Evolutionary conservation across 2,113 vertebrate genomes (phyloP).

Genomic region (Nannobrachium achirus): DNA sequence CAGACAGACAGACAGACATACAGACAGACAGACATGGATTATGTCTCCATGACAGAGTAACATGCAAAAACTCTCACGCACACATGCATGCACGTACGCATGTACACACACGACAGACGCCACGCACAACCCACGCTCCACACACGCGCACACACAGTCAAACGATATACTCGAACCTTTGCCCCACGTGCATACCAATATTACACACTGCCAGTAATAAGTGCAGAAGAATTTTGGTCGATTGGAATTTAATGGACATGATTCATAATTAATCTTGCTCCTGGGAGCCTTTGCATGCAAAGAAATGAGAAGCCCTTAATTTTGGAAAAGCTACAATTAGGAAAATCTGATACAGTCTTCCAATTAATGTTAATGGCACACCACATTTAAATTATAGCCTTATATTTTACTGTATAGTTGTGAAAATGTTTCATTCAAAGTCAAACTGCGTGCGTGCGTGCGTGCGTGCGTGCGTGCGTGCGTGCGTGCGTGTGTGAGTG

Average conservation of each 20-base stretch:
- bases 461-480: constrained; percentile 1
- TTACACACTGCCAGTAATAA: constrained; percentile 29
- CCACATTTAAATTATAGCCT: not conserved
- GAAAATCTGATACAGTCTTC: constrained; percentile 34
- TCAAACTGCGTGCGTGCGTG: not conserved
- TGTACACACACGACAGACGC: too few relatives aligned
- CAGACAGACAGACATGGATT: not conserved
- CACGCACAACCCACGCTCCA: too few relatives aligned
- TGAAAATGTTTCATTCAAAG: not conserved
- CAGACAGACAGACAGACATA: too few relatives aligned
- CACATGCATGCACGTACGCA: constrained; percentile 7
- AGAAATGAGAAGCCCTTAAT: not conserved
- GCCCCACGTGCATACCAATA: constrained; percentile 18
- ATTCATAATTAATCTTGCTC: constrained; percentile 35
- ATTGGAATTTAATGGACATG: constrained; percentile 37
- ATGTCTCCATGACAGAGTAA: not conserved
- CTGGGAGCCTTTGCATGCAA: constrained; percentile 27
- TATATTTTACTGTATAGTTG: not conserved
- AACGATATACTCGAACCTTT: constrained; percentile 41
- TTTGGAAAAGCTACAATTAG: constrained; percentile 2
- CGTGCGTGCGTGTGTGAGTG: not conserved
- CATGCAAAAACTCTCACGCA: not conserved
- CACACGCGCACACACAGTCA: constrained; percentile 20
- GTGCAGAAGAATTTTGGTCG: constrained; percentile 27
- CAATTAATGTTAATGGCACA: constrained; percentile 24